phyloP scores from a whole-genome alignment of 2,888 invertebrate genomes.

The Drosophila cyrtoloma region DNA sequence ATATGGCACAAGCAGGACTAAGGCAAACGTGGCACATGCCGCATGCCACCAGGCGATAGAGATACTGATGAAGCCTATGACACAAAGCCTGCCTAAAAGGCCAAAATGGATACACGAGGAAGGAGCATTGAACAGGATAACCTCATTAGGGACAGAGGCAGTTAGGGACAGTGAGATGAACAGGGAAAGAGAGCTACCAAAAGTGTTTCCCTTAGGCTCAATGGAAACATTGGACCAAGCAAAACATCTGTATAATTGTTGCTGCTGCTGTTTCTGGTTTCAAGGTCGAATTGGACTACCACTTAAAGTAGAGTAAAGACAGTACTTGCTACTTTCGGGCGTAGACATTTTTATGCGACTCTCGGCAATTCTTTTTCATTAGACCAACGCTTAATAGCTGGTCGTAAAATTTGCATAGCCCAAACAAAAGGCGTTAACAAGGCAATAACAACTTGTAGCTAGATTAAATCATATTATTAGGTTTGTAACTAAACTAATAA shows the following conservation, averaged over 20 bases:
- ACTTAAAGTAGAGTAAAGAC: background rate
- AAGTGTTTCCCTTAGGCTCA: slow-evolving; percentile 9
- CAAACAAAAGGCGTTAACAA: slow-evolving; percentile 37
- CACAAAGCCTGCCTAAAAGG: slow-evolving; percentile 51
- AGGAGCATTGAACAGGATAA: slow-evolving; percentile 31
- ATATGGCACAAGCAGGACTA: slow-evolving; percentile 41
- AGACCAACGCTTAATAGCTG: slow-evolving; percentile 29
- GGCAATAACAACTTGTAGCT: background rate
- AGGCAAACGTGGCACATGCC: slow-evolving; percentile 59
- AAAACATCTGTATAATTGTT: slow-evolving; percentile 52
- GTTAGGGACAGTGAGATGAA: background rate
- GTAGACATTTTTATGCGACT: slow-evolving; percentile 44
- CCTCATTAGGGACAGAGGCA: slow-evolving; percentile 14
- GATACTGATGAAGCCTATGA: slow-evolving; percentile 19
- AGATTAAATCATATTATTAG: background rate
- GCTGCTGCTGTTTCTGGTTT: background rate
- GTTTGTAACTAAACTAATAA: background rate
- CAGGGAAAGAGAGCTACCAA: background rate
- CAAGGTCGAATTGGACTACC: slow-evolving; percentile 46
- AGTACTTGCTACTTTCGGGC: slow-evolving; percentile 24
- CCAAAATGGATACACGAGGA: slow-evolving; percentile 3
- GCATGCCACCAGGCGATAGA: slow-evolving; percentile 21
- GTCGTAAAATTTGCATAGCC: slow-evolving; percentile 34
- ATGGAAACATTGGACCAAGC: slow-evolving; percentile 26
- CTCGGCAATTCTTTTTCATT: slow-evolving; percentile 63